Percentiles rank a stretch among this genome's conserved stretches.
Conservation (phyloP, 2,888 invertebrate genomes). For the Strigamia crassipes region DNA sequence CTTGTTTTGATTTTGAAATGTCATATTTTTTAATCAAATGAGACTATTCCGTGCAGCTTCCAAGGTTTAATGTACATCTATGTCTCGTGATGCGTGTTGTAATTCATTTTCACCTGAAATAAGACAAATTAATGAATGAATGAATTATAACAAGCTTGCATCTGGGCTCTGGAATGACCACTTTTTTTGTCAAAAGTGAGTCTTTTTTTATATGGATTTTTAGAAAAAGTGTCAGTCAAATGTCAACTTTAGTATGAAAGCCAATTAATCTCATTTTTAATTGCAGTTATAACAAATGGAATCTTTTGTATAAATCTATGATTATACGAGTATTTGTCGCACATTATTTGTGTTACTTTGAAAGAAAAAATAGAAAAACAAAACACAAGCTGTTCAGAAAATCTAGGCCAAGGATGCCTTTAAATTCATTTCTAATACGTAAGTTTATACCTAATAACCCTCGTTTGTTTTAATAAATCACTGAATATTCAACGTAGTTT, state of each 20-base stretch:
- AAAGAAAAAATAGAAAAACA: background rate
- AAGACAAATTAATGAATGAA: background rate
- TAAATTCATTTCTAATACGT: background rate
- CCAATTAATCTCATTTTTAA: background rate
- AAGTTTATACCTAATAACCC: too few species aligned
- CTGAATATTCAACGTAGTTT: background rate
- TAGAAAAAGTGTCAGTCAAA: background rate
- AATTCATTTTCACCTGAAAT: background rate
- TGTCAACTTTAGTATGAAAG: background rate
- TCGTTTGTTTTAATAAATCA: background rate
- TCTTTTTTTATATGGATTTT: too few species aligned
- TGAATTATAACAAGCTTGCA: background rate
- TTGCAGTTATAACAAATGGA: too few species aligned
- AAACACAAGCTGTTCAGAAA: background rate
- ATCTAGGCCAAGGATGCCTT: background rate
- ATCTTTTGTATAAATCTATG: too few species aligned
- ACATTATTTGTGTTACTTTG: background rate
- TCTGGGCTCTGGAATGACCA: background rate
- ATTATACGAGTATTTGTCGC: background rate
- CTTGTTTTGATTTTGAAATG: slow-evolving; percentile 16
- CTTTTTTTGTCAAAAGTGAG: background rate
- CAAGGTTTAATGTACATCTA: background rate
- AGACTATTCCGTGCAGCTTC: background rate
- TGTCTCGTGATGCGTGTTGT: background rate
- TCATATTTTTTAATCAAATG: background rate